Conservation (phyloP, 2,888 invertebrate species). For the Caenorhabditis sp. region DNA sequence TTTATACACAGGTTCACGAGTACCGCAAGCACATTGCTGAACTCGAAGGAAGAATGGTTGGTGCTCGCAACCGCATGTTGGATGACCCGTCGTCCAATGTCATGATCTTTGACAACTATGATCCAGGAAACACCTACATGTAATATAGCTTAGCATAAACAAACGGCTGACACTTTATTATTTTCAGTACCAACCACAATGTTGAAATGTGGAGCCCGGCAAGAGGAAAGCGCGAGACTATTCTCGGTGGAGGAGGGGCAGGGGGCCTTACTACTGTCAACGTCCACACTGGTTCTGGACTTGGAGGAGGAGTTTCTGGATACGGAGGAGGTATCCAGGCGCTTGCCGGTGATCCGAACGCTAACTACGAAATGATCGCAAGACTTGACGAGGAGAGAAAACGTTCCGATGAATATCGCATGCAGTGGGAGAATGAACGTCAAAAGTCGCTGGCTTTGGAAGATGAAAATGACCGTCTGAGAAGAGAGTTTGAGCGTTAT, state of each 20-base stretch:
- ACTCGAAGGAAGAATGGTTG: constrained; percentile 76
- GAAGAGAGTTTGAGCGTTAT: constrained; percentile 79
- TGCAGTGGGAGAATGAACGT: constrained; percentile 80
- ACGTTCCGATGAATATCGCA: constrained; percentile 80
- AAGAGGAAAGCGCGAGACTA: constrained; percentile 52
- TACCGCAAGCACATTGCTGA: constrained; percentile 82
- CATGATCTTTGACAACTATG: constrained; percentile 64
- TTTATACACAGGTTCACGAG: constrained; percentile 74
- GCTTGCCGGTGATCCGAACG: constrained; percentile 77
- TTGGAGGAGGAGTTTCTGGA: constrained; percentile 54
- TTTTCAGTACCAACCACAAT: constrained; percentile 63
- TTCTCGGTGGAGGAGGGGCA: constrained; percentile 53
- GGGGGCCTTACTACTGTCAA: constrained; percentile 53
- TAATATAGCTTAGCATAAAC: no score
- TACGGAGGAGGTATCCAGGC: constrained; percentile 50
- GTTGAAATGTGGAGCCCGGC: constrained; percentile 68
- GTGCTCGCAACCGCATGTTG: constrained; percentile 67
- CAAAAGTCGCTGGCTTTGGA: constrained; percentile 76
- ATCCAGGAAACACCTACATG: constrained; percentile 64
- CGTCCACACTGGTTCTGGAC: constrained; percentile 50
- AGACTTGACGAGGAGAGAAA: constrained; percentile 81
- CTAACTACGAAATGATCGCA: constrained; percentile 80
- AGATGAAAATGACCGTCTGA: constrained; percentile 78
- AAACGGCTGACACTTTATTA: no score
- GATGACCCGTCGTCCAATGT: constrained; percentile 67